Evolutionary conservation across 1,140 invertebrate genomes (phyloP), one percentile per base, ranked within the genome.

Genomic region (Thaumetopoea pityocampa): DNA sequence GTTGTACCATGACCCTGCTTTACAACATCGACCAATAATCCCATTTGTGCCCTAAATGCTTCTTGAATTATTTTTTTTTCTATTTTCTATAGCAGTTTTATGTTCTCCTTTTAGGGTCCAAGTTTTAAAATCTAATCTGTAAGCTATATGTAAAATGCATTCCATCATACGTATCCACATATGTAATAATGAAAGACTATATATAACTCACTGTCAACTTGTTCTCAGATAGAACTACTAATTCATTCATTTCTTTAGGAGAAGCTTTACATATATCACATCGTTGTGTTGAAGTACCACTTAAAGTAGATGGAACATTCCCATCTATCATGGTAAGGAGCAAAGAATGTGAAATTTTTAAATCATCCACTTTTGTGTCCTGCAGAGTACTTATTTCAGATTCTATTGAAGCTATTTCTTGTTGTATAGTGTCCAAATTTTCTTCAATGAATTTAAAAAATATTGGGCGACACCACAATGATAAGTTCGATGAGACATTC

Each of bases 181-280:
- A n/a, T 29, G 27, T 29, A 29, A 5, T 7, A 15, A 29, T 4
- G 14, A 29, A 15, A 29, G 5, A 15, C 27, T 7, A 16, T 29
- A 29, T 29, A 29, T 5, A 29, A 16, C 12, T 16, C 27, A 15
- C 2, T n/a, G 16, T 29, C 27, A 29, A 29, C 5, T 4, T 29
- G 15, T n/a, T 29, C 16, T 29, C 27, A 29, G 16, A 15, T 15
- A n/a, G 12, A 29, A 29, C 2, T 12, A 16, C 27, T n/a, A 29
- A 29, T 12, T 29, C 5, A 29, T 29, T 29, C 27, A 29, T 16
- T n/a, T 16, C 27, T 16, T 1, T 29, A n/a, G 27, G 14, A 29
- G 5, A 2, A 29, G 27, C 27, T 29, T 29, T 29, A 29, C 27
- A 29, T 28, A 28, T 28, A 12, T 28, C 14, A 29, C 12, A 29